A percentile compares a stretch with the other conserved stretches of the same genome.
Evolutionary conservation across 2,113 vertebrate genomes (phyloP).

Genomic region (Heterotilapia buettikoferi): DNA sequence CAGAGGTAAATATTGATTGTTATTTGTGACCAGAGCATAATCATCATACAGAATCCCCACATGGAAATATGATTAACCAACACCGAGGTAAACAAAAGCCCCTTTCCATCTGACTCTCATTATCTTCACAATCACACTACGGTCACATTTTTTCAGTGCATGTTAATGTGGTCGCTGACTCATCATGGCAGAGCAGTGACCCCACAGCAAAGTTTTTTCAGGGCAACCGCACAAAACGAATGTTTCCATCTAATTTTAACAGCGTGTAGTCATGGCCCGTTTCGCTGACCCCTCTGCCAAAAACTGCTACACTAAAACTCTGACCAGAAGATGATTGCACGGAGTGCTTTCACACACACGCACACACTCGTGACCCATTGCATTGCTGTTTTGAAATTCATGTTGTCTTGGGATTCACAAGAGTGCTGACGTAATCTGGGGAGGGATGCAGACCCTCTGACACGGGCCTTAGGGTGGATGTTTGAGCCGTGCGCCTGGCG

Average conservation of each 20-base stretch:
- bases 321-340: background rate
- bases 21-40: background rate
- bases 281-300: background rate
- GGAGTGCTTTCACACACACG: background rate
- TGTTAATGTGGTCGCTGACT: constrained; percentile 3
- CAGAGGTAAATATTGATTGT: fast-evolving
- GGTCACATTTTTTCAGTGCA: background rate
- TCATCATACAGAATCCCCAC: background rate
- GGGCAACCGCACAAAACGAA: background rate
- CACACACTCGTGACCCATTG: background rate
- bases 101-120: background rate
- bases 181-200: constrained; percentile 6
- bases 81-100: background rate
- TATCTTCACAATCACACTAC: background rate
- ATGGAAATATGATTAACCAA: background rate
- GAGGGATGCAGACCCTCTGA: background rate
- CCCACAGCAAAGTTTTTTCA: background rate
- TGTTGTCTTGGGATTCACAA: constrained; percentile 36
- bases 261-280: background rate
- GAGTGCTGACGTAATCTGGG: constrained; percentile 39
- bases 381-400: background rate
- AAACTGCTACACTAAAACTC: background rate
- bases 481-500: background rate
- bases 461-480: background rate
- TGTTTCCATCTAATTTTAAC: constrained; percentile 1